Evolutionary conservation across 2,113 vertebrate genomes (phyloP), one percentile per base, ranked within the genome.

Genomic region (Heliornis fulica): DNA sequence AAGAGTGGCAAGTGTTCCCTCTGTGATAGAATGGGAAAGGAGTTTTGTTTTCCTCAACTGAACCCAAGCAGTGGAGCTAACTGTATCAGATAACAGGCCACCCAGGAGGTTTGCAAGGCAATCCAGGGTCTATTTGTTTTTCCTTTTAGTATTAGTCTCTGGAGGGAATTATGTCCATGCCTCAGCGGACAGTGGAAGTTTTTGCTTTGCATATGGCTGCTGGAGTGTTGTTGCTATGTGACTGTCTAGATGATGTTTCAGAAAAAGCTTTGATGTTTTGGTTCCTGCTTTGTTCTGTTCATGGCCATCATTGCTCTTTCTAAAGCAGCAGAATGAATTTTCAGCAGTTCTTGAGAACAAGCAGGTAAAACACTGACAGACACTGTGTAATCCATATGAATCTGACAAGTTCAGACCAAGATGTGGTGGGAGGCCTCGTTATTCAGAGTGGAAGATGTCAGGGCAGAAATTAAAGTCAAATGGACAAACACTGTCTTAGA

Each of bases 111-210:
- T 34, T 54, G 85, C 71, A 87, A 71, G 90, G 72, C 75, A 65
- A 63, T 50, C 77, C 1, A n/a, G 21, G 25, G 12, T 68, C 53
- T 87, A 2, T 85, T 86, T 90, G 66, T 94, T 94, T 95, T 90
- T 83, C 78, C 93, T 97, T 96, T 87, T 72, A 89, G 89, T 82
- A 84, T 64, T 41, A 57, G 83, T 89, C 95, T 91, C 96, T 81
- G 61, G 96, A 96, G 96, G 48, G 32, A 92, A 92, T 53, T 32
- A 13, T 15, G 43, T 60, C 78, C 75, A 2, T 68, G 78, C 57
- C 86, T 97, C 75, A 83, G 71, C 94, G 75, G 95, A 91, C 34
- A 66, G 23, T 75, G 41, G 61, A 86, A 71, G 63, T 26, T 70
- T 94, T 88, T 74, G 70, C 86, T 88, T 95, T 91, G 63, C 91